Base-by-base conservation (phyloP, 2,113 vertebrate genomes). In the Onychorhynchus coronatus region DNA sequence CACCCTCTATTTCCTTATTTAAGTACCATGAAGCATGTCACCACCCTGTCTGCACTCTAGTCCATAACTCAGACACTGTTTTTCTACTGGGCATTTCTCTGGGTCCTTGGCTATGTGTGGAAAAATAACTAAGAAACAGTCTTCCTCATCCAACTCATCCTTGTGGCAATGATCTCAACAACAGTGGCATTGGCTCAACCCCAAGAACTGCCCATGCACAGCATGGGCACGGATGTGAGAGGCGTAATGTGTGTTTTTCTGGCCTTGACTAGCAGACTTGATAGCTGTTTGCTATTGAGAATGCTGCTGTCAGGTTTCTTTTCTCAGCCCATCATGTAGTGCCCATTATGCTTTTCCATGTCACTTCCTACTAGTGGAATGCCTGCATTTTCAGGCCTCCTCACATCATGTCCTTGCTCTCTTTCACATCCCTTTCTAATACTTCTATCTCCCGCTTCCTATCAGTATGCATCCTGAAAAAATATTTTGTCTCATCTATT, bases 1-100 rank as follows among this genome's bases (percentile, higher is more conserved):
- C 76, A 62, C 11, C 7, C 4, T 80, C 25, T 75, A 58, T 89
- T 94, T 91, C 84, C 87, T 75, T 92, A 75, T 91, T 91, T 89
- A 85, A 79, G 56, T 75, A 61, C 35, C 12, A 28, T 5, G 39
- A 92, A 89, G 68, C 6, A 78, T 1, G 4, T 68, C 52, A 61
- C 35, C 65, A 85, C 70, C 24, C 70, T 68, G 25, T 49, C 70
- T 75, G 52, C 30, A 16, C 19, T 73, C 61, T 50, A 71, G 55
- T 55, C 27, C 6, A 3, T 61, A 81, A 78, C 12, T 67, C 42
- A 65, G 61, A 47, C 10, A 18, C 14, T 71, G 11, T 18, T 46
- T 85, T 94, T 59, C 63, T 47, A 35, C n/a, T 78, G 58, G 7
- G 25, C 0, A 0, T 92, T 92, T 61, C 44, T 77, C 52, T 87